A percentile compares a stretch with the other conserved stretches of the same genome.
phyloP scores from a whole-genome alignment of 2,888 invertebrate species.

The Ophion ventricosus region DNA sequence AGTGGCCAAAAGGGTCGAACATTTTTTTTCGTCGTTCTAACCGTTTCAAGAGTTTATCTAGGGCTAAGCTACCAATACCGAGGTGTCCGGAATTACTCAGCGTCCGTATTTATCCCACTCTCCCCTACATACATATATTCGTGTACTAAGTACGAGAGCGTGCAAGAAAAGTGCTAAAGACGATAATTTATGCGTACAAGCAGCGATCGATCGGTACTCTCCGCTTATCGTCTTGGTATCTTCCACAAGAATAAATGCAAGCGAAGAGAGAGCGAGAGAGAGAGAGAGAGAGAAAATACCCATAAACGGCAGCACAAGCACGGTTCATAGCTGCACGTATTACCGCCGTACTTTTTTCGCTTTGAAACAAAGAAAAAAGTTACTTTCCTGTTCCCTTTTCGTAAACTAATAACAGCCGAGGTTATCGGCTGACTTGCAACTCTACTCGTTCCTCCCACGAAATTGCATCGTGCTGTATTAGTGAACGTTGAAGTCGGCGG shows the following conservation, averaged over 20 bases:
- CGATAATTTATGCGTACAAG: constrained; percentile 56
- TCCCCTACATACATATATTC: no score
- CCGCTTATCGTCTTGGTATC: constrained; percentile 56
- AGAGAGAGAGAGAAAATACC: background rate
- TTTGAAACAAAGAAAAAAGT: background rate
- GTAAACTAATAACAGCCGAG: constrained; percentile 60
- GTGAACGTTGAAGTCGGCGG: constrained; percentile 32
- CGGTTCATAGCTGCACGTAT: constrained; percentile 27
- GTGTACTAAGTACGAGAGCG: background rate
- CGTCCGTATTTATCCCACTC: no score
- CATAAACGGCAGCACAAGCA: constrained; percentile 17
- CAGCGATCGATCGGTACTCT: constrained; percentile 50
- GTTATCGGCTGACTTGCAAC: constrained; percentile 43
- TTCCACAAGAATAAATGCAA: constrained; percentile 3
- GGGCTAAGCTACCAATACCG: no score
- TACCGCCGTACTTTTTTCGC: constrained; percentile 34
- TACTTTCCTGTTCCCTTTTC: constrained; percentile 33
- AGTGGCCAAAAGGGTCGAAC: no score
- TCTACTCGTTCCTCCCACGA: constrained; percentile 10
- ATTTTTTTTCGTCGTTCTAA: no score
- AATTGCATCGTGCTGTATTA: constrained; percentile 37
- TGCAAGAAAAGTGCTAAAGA: constrained; percentile 50
- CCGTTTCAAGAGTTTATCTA: no score
- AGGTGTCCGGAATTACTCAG: no score
- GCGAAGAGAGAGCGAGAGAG: background rate